Evolutionary conservation across 1,140 invertebrate species (phyloP), one percentile per base, ranked within the genome.

Genomic region (Macrotrachela quadricornifera): DNA sequence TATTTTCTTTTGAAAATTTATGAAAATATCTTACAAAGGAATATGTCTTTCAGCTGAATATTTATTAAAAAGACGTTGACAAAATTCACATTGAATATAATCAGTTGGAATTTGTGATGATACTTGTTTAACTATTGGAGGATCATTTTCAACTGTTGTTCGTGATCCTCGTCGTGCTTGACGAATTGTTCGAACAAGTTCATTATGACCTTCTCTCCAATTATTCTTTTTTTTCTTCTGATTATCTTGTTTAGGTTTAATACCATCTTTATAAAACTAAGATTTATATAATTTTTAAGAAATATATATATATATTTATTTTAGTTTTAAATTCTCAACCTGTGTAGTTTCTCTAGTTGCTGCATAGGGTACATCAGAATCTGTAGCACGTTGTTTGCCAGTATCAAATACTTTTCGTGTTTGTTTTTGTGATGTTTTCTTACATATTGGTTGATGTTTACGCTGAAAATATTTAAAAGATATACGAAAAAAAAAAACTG

Each of bases 41-140:
- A 88, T 83, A 68, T 92, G 87, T 1, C 86, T 74, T 56, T 90
- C 85, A 59, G 80, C 88, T 0, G 87, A 82, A 59, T 82, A 82
- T 40, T 79, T 71, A 38, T 82, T 85, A 68, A 92, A 90, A 48
- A 76, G 74, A 6, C 86, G 76, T 0, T 74, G 73, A 64, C 85
- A 90, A 58, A 80, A 79, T 1, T 81, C 82, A 71, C 85, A 90
- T 47, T 65, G 62, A 15, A 72, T 61, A 59, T 73, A 72, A 58
- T 69, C 71, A 68, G 58, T 10, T 51, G 68, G 67, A n/a, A 65
- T 59, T 21, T 60, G 61, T 13, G 65, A 63, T 11, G 66, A 63
- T 3, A 66, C 67, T 15, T 64, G 64, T 46, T 63, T 65, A 0
- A 67, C 67, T 9, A 64, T 57, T 6, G 66, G 64, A 3, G 56